Evolutionary conservation across 23 tunicate species (phyloP).

Genomic region (Botrylloides violaceus): DNA sequence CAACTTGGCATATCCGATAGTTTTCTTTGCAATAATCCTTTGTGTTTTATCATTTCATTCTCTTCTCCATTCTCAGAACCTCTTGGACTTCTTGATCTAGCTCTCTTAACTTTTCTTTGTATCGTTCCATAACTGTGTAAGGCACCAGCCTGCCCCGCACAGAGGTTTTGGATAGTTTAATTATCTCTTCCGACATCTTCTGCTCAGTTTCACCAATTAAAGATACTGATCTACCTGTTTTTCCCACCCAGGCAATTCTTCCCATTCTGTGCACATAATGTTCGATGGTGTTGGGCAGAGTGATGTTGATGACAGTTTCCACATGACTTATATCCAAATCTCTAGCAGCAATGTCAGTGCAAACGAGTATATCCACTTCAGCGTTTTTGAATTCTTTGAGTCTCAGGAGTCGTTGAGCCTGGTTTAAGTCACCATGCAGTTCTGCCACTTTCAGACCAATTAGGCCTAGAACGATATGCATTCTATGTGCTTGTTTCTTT

Average conservation of each 20-base stretch:
- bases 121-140: slow-evolving; percentile 55
- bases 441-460: slow-evolving; percentile 83
- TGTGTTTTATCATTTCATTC: slow-evolving; percentile 58
- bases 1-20: slow-evolving; percentile 31
- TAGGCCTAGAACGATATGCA: slow-evolving; percentile 90
- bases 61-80: slow-evolving; percentile 83
- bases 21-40: slow-evolving; percentile 35
- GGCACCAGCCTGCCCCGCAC: slow-evolving; percentile 79
- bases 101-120: slow-evolving; percentile 39
- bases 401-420: slow-evolving; percentile 70
- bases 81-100: slow-evolving; percentile 68
- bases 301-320: slow-evolving; percentile 88
- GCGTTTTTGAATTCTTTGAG: slow-evolving; percentile 64
- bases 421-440: slow-evolving; percentile 78
- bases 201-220: slow-evolving; percentile 89
- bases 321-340: slow-evolving; percentile 90
- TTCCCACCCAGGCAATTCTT: slow-evolving; percentile 91
- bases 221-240: slow-evolving; percentile 81
- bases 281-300: slow-evolving; percentile 89
- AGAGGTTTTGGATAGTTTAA: slow-evolving; percentile 65
- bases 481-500: slow-evolving; percentile 87
- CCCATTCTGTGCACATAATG: slow-evolving; percentile 94
- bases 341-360: slow-evolving; percentile 92
- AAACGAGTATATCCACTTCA: slow-evolving; percentile 73
- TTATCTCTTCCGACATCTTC: slow-evolving; percentile 70